Evolutionary conservation across 2,888 invertebrate species (phyloP).

Genomic region (Neoscelio sp.): DNA sequence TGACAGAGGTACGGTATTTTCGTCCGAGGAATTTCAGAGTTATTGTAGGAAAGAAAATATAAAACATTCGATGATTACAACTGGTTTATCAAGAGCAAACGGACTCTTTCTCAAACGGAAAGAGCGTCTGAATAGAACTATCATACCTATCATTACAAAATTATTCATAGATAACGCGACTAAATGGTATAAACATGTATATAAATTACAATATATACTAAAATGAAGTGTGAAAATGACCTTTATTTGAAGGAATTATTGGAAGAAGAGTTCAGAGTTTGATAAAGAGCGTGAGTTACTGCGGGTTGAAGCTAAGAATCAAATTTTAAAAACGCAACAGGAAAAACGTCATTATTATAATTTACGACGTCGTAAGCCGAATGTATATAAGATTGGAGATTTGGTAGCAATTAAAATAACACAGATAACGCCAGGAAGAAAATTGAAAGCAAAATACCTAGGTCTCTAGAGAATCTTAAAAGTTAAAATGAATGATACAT

Average conservation of each 20-base stretch:
- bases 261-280: slow-evolving; percentile 28
- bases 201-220: slow-evolving; percentile 31
- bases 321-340: slow-evolving; percentile 33
- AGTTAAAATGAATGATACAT: slow-evolving; percentile 28
- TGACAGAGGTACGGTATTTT: slow-evolving; percentile 55
- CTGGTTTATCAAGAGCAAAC: slow-evolving; percentile 40
- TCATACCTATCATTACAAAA: not conserved
- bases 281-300: not conserved
- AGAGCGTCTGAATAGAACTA: not conserved
- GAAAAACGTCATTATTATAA: slow-evolving; percentile 29
- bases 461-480: slow-evolving; percentile 14
- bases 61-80: slow-evolving; percentile 27
- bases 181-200: slow-evolving; percentile 41
- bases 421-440: slow-evolving; percentile 17
- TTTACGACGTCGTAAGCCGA: slow-evolving; percentile 4
- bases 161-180: slow-evolving; percentile 26
- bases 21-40: slow-evolving; percentile 39
- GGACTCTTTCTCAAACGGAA: slow-evolving; percentile 54
- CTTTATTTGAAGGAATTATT: slow-evolving; percentile 21
- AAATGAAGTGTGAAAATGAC: slow-evolving; percentile 36
- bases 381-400: slow-evolving; percentile 5
- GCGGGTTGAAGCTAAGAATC: slow-evolving; percentile 17
- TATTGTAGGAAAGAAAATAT: slow-evolving; percentile 47
- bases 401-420: slow-evolving; percentile 28
- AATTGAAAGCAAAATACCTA: slow-evolving; percentile 16